These are phyloP conservation scores for Prietella phreatophila DNA, from an alignment of 2,113 vertebrate genomes.

Conservation along the genomic window DNA sequence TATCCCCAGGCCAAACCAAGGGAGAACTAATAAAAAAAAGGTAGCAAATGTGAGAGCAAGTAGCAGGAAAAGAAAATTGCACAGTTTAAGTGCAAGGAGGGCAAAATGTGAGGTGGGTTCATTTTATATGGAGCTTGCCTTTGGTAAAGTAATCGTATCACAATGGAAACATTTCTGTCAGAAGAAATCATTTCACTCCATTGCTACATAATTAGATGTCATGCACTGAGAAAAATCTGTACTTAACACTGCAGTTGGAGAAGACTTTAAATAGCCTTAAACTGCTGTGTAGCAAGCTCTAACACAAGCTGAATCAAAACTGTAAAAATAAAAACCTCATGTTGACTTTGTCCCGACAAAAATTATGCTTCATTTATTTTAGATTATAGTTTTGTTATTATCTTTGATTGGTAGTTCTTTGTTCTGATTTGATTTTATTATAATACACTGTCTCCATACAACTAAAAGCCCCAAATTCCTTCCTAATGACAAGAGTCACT, in stretches of 20 bases:
- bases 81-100: conserved; percentile 32
- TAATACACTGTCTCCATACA: conserved; percentile 13
- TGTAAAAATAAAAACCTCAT: conserved; percentile 19
- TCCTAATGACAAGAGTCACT: conserved; percentile 37
- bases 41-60: conserved; percentile 33
- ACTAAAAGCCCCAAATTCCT: conserved; percentile 36
- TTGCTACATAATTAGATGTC: conserved; percentile 19
- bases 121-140: conserved; percentile 22
- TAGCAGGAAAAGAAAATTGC: conserved; percentile 44
- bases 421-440: conserved; percentile 22
- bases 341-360: neutral
- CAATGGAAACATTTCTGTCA: conserved; percentile 8
- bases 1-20: conserved; percentile 36
- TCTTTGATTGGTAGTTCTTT: neutral
- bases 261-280: neutral
- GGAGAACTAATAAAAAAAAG: conserved; percentile 32
- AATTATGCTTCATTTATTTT: conserved; percentile 9
- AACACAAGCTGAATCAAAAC: conserved; percentile 6
- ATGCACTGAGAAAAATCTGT: neutral
- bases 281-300: neutral
- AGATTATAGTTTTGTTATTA: conserved; percentile 20
- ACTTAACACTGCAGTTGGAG: conserved; percentile 2
- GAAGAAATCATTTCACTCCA: neutral
- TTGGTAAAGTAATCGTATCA: conserved; percentile 24
- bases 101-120: conserved; percentile 26